A percentile compares a stretch with the other conserved stretches of the same genome.
Conservation (phyloP, 2,113 vertebrate species). For the Edolisoma coerulescens region DNA sequence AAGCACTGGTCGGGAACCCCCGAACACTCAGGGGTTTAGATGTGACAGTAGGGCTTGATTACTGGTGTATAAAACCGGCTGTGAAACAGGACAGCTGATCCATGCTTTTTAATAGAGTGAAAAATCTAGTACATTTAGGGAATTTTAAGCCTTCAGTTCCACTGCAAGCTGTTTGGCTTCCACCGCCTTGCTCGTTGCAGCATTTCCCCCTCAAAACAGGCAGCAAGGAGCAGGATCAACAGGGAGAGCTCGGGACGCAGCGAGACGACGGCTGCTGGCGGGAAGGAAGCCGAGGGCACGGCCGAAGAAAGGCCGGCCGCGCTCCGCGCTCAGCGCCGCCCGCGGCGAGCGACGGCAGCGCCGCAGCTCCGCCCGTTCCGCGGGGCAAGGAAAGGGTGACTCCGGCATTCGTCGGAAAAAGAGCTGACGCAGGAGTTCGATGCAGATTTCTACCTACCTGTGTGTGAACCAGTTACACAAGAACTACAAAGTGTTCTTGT, state of each 20-base stretch:
- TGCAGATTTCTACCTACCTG: constrained; percentile 13
- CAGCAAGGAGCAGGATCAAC: neutral
- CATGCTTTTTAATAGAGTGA: neutral
- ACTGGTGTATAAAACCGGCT: neutral
- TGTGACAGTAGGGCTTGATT: neutral
- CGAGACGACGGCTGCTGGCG: neutral
- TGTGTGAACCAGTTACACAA: constrained; percentile 44
- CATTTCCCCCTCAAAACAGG: neutral
- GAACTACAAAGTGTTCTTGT: neutral
- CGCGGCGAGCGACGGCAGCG: neutral
- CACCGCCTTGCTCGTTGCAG: neutral
- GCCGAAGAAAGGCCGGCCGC: neutral
- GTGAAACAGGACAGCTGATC: neutral
- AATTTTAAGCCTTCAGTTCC: neutral
- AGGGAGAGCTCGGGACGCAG: neutral
- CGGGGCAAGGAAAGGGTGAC: neutral
- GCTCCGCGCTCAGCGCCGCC: neutral
- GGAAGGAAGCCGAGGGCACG: neutral
- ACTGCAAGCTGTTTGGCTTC: neutral
- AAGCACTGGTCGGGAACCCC: neutral
- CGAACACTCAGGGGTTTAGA: neutral
- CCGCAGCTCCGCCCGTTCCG: neutral
- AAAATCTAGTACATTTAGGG: neutral
- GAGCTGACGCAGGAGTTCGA: neutral
- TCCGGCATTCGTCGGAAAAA: neutral